Percentiles rank a stretch among this genome's conserved stretches.
Evolutionary conservation across 2,797 vertebrate genomes (phyloP).

Genomic region (Dryobates pubescens): DNA sequence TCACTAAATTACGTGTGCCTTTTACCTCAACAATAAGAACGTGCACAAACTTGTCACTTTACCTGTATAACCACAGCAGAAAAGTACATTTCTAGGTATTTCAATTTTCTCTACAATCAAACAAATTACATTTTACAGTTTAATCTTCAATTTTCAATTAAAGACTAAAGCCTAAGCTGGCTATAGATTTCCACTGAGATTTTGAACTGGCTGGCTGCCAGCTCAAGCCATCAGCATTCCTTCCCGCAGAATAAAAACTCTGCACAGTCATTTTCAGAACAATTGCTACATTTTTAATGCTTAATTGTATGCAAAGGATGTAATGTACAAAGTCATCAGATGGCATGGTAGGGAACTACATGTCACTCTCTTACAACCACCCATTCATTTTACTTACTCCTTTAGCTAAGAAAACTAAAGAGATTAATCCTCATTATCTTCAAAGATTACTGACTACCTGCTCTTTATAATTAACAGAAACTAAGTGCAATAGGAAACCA

Average conservation of each 20-base stretch:
- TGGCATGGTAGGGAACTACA: background rate
- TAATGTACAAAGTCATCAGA: background rate
- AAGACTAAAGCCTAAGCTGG: slow-evolving; percentile 23
- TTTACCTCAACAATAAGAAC: background rate
- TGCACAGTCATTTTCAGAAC: slow-evolving; percentile 10
- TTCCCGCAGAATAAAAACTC: slow-evolving; percentile 11
- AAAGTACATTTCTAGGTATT: background rate
- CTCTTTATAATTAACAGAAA: background rate
- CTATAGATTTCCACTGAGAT: slow-evolving; percentile 43
- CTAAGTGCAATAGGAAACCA: background rate
- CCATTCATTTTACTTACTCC: background rate
- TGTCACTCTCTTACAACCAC: background rate
- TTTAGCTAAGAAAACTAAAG: background rate
- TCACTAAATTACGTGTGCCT: background rate
- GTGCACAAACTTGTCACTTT: background rate
- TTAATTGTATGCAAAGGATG: background rate
- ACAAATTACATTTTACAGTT: slow-evolving; percentile 40
- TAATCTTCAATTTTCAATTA: slow-evolving; percentile 58
- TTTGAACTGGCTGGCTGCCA: slow-evolving; percentile 34
- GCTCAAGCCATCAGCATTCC: slow-evolving; percentile 2
- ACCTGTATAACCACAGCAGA: background rate
- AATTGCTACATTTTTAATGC: slow-evolving; percentile 22
- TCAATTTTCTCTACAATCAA: slow-evolving; percentile 29
- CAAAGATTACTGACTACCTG: background rate
- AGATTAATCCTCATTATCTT: background rate